Evolutionary conservation across 1,140 invertebrate species (phyloP), one percentile per base, ranked within the genome.

Genomic region (Nylanderia fulva): DNA sequence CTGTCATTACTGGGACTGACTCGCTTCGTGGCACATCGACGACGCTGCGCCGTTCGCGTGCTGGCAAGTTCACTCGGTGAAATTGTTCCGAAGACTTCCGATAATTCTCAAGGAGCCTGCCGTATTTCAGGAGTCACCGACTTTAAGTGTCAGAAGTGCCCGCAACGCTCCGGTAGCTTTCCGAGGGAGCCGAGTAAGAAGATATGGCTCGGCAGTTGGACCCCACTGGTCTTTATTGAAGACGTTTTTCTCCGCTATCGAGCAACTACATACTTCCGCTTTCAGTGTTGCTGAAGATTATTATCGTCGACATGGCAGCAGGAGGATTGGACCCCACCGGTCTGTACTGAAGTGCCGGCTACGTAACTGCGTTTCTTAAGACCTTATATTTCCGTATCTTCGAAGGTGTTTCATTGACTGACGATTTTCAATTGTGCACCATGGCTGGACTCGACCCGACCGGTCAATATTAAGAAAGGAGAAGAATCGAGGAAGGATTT

Each of bases 221-320:
- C 74, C 94, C 94, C 24, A 95, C 94, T 79, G 94, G 94, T 77
- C 93, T 94, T 54, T 95, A 95, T 86, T 95, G 92, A 95, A 84
- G 69, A 61, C 74, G 83, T 48, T 84, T 76, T 84, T 24, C 15
- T 42, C n/a, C 27, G n/a, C 48, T n/a, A 83, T 85, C 71, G 61
- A 69, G 69, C 69, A 75, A 56, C 45, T 29, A 29, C 48, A 36
- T 27, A 21, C 66, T 63, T 61, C 77, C 84, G 75, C 69, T 85
- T 85, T 84, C 56, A 63, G 60, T 79, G 27, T 71, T 82, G 52
- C 29, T 29, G 39, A 56, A 39, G n/a, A 83, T 72, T 71, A 75
- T 64, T 82, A 64, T 79, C 84, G 63, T 85, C 68, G 84, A 85
- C 86, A 90, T 85, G 84, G 94, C 93, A 93, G 91, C 87, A 72